A percentile compares a stretch with the other conserved stretches of the same genome.
Evolutionary conservation across 2,888 invertebrate genomes (phyloP).

Genomic region (Limnephilus lunatus): DNA sequence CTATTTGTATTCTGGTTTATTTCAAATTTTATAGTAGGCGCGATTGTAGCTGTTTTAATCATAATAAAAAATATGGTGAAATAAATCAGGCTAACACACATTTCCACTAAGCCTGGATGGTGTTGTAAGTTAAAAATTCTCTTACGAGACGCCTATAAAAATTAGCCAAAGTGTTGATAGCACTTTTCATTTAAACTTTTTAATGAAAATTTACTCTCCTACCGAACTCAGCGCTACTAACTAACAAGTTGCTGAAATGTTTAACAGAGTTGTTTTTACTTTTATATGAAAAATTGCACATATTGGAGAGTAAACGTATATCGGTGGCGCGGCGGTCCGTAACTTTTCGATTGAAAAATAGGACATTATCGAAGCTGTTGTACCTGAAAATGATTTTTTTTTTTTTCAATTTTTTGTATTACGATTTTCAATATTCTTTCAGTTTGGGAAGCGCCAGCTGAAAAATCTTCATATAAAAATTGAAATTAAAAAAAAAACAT

Average conservation of each 20-base stretch:
- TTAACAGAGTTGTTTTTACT: not conserved
- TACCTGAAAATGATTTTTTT: no score
- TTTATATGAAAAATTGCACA: not conserved
- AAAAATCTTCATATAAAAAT: no score
- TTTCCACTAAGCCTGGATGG: not conserved
- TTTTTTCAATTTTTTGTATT: no score
- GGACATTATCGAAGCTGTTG: no score
- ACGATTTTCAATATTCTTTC: no score
- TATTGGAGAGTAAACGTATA: no score
- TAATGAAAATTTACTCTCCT: not conserved
- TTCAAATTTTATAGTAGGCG: not conserved
- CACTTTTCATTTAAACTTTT: not conserved
- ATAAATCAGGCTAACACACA: not conserved
- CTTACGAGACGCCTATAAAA: not conserved
- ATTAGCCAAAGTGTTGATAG: not conserved
- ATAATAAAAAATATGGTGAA: not conserved
- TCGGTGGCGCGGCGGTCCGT: no score
- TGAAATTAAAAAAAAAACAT: no score
- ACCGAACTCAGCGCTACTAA: not conserved
- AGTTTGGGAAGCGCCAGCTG: no score
- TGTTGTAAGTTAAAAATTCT: not conserved
- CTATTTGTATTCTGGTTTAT: not conserved
- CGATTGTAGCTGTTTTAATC: not conserved
- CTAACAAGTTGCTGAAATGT: not conserved
- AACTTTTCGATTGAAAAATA: no score